Conservation (phyloP, 2,888 invertebrate species). For the Volucella zonaria region DNA sequence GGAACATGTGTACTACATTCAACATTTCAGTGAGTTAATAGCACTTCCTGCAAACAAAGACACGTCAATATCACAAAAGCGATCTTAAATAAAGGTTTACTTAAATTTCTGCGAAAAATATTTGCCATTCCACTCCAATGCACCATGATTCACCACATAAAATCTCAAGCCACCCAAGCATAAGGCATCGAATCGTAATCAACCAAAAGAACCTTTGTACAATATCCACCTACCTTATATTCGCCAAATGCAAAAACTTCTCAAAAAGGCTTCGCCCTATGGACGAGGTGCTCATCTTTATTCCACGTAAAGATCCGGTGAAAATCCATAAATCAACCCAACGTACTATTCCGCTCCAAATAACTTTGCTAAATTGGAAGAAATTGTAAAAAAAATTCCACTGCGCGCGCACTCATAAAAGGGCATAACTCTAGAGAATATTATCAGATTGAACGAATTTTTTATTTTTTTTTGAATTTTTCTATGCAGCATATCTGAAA, state of each 20-base stretch:
- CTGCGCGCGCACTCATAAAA: conserved; percentile 39
- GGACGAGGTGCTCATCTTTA: conserved; percentile 76
- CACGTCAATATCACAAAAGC: neutral
- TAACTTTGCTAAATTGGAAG: conserved; percentile 29
- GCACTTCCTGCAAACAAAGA: no score
- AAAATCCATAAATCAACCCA: conserved; percentile 50
- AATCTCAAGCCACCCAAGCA: conserved; percentile 5
- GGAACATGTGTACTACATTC: no score
- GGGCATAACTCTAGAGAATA: conserved; percentile 23
- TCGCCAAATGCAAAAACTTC: conserved; percentile 76
- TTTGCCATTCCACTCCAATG: conserved; percentile 28
- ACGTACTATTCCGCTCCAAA: conserved; percentile 7
- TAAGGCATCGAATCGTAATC: conserved; percentile 36
- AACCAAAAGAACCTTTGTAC: conserved; percentile 54
- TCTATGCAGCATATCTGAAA: conserved; percentile 40
- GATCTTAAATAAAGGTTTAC: conserved; percentile 24
- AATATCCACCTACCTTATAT: conserved; percentile 56
- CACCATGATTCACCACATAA: conserved; percentile 55
- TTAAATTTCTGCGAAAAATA: conserved; percentile 60
- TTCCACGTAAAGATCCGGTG: conserved; percentile 58
- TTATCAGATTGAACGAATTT: conserved; percentile 21
- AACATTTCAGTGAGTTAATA: no score
- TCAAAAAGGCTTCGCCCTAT: conserved; percentile 78
- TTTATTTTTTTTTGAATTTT: conserved; percentile 29
- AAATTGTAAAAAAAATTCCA: conserved; percentile 4